phyloP scores from a whole-genome alignment of 2,888 invertebrate species.

The Thereva unica region DNA sequence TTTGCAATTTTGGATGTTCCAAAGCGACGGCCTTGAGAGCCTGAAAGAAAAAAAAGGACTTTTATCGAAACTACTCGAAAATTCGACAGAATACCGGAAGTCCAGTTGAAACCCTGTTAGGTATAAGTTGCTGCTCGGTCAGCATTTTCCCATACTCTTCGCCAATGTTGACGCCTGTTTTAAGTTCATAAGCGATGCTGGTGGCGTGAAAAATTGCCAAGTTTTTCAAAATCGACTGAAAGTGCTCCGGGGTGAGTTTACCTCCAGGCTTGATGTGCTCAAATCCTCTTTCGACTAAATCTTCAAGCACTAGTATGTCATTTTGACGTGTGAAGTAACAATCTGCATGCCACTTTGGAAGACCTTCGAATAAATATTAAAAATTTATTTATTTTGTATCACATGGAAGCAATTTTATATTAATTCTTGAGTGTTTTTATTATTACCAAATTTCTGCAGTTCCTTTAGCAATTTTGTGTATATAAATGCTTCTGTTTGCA shows the following conservation, averaged over 20 bases:
- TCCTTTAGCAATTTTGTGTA: too few species aligned
- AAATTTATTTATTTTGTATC: too few species aligned
- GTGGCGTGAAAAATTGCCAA: constrained; percentile 51
- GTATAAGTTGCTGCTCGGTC: too few species aligned
- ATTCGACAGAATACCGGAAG: constrained; percentile 20
- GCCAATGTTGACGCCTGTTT: constrained; percentile 30
- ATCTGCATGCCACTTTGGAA: too few species aligned
- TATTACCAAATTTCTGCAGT: too few species aligned
- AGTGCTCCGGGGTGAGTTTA: constrained; percentile 47
- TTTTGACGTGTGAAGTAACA: constrained; percentile 47
- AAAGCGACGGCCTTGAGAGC: constrained; percentile 47
- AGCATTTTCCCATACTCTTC: constrained; percentile 10
- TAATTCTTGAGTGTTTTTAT: too few species aligned
- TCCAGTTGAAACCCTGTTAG: constrained; percentile 36
- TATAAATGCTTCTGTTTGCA: too few species aligned
- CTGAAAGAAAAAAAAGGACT: constrained; percentile 38
- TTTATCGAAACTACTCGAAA: neutral
- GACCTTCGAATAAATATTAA: too few species aligned
- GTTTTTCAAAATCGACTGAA: constrained; percentile 47
- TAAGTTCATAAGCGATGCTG: constrained; percentile 49
- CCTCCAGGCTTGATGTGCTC: constrained; percentile 1
- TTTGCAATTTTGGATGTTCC: constrained; percentile 47
- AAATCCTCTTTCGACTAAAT: constrained; percentile 43
- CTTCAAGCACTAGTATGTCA: constrained; percentile 50
- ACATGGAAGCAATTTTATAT: too few species aligned